Base-by-base conservation (phyloP, 1,140 invertebrate species). In the Drosophila pandora region DNA sequence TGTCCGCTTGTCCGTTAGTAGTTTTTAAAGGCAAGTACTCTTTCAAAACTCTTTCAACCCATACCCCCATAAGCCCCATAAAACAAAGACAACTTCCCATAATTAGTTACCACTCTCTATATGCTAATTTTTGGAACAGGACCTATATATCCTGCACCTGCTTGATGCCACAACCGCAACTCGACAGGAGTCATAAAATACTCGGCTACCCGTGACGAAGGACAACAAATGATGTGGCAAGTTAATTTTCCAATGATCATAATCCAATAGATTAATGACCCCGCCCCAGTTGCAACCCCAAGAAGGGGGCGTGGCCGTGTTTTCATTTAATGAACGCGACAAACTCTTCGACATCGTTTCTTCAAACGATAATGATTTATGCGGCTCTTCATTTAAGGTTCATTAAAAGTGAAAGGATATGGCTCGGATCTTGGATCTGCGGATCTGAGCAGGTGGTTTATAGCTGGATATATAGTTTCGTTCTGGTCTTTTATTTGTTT, bases 391-490 rank as follows among this genome's bases (percentile, higher is more conserved):
- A 77, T 85, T 84, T 32, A 8, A 79, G 60, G 73, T 84, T 84
- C 81, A 84, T 85, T 85, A 85, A 85, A 85, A 87, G 82, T 85
- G 81, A 85, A 87, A 85, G 81, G 81, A 84, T 84, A 63, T 77
- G 62, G 12, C 34, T 3, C 10, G 58, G 53, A 58, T 78, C 64
- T 8, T 43, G 9, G 43, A 41, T 49, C 41, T 37, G 43, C 48
- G 41, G 55, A 62, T 65, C 53, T 17, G 13, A 41, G 58, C 69
- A 78, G 70, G 63, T 80, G 75, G 47, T 28, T 54, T 28, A 5
- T 39, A 58, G 34, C n/a, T 8, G 37, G 25, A 55, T 48, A 30
- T 28, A 41, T 47, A 10, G 37, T 22, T 9, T 41, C 43, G 43
- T 50, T 53, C 54, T 76, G 49, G 50, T 64, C 52, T 52, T 70